These are phyloP conservation scores for Heliconius congener DNA, from an alignment of 1,140 invertebrate species.

Conservation along the genomic window DNA sequence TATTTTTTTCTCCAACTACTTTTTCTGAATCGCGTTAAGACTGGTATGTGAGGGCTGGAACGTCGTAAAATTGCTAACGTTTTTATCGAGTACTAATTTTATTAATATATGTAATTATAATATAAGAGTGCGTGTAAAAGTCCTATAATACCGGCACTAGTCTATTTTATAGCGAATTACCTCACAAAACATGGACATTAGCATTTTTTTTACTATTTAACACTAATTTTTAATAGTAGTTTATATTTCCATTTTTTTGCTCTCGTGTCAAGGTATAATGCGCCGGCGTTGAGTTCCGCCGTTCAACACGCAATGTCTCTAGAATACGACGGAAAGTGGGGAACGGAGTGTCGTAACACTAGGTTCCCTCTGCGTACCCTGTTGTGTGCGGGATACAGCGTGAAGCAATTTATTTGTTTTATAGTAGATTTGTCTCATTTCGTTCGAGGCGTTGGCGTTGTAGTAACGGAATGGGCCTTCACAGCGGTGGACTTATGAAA, in stretches of 20 bases:
- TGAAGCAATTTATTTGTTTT: too few relatives aligned
- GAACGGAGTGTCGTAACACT: too few relatives aligned
- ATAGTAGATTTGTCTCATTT: conserved; percentile 19
- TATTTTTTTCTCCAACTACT: neutral
- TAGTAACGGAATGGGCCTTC: conserved; percentile 63
- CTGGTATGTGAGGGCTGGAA: neutral
- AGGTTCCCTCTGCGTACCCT: too few relatives aligned
- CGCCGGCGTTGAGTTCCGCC: too few relatives aligned
- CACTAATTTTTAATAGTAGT: neutral
- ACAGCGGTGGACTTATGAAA: conserved; percentile 67
- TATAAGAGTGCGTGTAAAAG: neutral
- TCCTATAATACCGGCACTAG: neutral
- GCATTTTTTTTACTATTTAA: neutral
- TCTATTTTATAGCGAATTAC: conserved; percentile 5
- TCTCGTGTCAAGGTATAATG: too few relatives aligned
- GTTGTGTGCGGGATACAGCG: too few relatives aligned
- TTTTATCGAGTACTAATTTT: conserved; percentile 21
- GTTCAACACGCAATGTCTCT: too few relatives aligned
- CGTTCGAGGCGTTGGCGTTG: conserved; percentile 50
- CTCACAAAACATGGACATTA: neutral
- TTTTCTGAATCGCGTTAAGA: neutral
- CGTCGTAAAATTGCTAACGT: conserved; percentile 10
- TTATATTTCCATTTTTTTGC: too few relatives aligned
- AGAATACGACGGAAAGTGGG: neutral
- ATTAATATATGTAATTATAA: conserved; percentile 1